Conservation (phyloP, 2,888 invertebrate species). For the Heliconius ethilla region DNA sequence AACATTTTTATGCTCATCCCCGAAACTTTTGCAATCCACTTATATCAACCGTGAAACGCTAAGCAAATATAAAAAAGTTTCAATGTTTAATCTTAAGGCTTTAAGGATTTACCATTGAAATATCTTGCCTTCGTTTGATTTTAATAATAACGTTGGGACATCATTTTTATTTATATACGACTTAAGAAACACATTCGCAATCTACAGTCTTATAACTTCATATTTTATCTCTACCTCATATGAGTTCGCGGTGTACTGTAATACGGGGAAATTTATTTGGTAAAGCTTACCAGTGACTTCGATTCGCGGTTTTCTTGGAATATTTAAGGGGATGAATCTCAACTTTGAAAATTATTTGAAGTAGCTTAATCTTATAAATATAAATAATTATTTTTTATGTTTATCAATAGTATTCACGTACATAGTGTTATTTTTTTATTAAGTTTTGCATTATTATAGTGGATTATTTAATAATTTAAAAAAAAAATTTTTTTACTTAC, state of each 20-base stretch:
- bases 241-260: conserved; percentile 35
- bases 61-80: conserved; percentile 80
- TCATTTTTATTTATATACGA: conserved; percentile 63
- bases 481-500: no score
- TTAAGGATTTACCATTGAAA: conserved; percentile 78
- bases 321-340: conserved; percentile 28
- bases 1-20: conserved; percentile 80
- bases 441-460: no score
- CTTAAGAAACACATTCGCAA: conserved; percentile 50
- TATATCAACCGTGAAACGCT: conserved; percentile 80
- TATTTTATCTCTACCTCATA: conserved; percentile 43
- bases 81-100: conserved; percentile 77
- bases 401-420: not conserved
- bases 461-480: no score
- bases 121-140: conserved; percentile 68
- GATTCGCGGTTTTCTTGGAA: conserved; percentile 30
- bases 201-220: conserved; percentile 46
- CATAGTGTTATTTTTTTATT: no score
- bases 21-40: conserved; percentile 81
- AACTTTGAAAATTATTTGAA: conserved; percentile 17
- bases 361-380: not conserved
- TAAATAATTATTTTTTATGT: not conserved
- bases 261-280: conserved; percentile 33
- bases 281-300: conserved; percentile 35
- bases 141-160: conserved; percentile 71